These are phyloP conservation scores for Hemithea aestivaria DNA, from an alignment of 2,888 invertebrate species.

Conservation along the genomic window DNA sequence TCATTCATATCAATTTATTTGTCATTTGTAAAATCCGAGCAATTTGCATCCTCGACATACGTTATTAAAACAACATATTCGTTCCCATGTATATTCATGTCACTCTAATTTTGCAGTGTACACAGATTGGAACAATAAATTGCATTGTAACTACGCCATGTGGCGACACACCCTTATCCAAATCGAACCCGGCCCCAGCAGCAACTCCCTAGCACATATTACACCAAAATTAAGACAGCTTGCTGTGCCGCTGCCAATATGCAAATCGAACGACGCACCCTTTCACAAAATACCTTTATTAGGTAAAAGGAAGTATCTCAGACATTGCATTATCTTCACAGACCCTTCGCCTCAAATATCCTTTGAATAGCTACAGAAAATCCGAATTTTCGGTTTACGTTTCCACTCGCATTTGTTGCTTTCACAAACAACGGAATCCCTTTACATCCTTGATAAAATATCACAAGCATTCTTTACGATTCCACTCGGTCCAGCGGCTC, in stretches of 20 bases:
- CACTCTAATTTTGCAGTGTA: conserved; percentile 44
- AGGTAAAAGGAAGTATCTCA: conserved; percentile 22
- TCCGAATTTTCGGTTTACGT: conserved; percentile 63
- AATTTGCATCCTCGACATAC: conserved; percentile 14
- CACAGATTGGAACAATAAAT: conserved; percentile 53
- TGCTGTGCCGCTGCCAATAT: conserved; percentile 68
- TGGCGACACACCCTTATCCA: conserved; percentile 42
- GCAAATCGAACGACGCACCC: conserved; percentile 53
- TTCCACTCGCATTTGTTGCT: conserved; percentile 61
- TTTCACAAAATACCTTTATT: conserved; percentile 25
- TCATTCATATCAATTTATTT: conserved; percentile 10
- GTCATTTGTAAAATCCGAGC: conserved; percentile 10
- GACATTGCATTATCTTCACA: conserved; percentile 23
- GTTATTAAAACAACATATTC: conserved; percentile 22
- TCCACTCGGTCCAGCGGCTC: conserved; percentile 47
- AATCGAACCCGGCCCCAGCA: conserved; percentile 35
- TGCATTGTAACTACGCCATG: conserved; percentile 62
- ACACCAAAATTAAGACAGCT: conserved; percentile 73
- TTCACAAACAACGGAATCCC: conserved; percentile 64
- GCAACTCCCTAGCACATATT: conserved; percentile 47
- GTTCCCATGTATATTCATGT: conserved; percentile 45
- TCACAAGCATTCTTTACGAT: conserved; percentile 65
- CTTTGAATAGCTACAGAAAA: conserved; percentile 66
- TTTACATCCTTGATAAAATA: conserved; percentile 65
- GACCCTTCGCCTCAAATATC: conserved; percentile 46